Conservation (phyloP, 1,140 invertebrate species). For the Pseudomyrmex cubaensis region DNA sequence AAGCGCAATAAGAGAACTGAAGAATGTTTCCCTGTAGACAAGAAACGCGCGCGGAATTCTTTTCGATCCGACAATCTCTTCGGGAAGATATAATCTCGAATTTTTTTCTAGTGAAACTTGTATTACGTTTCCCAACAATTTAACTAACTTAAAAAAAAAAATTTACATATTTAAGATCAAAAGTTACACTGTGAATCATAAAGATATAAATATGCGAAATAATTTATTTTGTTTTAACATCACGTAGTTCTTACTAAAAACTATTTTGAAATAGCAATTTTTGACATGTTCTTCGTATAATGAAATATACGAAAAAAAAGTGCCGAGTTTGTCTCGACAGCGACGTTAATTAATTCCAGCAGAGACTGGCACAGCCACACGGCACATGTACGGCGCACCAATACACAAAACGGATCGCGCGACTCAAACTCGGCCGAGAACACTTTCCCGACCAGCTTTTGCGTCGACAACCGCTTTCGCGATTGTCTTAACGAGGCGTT, state of each 20-base stretch:
- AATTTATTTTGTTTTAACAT: not conserved
- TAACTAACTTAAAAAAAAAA: not conserved
- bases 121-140: not conserved
- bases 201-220: not conserved
- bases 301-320: not conserved
- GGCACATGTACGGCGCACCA: not conserved
- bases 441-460: conserved; percentile 44
- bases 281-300: not conserved
- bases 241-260: not conserved
- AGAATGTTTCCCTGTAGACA: conserved; percentile 41
- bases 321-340: not conserved
- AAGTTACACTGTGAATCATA: not conserved
- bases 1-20: conserved; percentile 3
- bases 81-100: not conserved
- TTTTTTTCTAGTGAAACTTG: not conserved
- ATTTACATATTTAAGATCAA: not conserved
- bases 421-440: conserved; percentile 14
- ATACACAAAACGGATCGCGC: not conserved
- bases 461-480: conserved; percentile 60
- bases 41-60: not conserved
- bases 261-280: not conserved
- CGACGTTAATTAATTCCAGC: not conserved
- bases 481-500: conserved; percentile 60
- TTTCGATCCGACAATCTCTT: not conserved
- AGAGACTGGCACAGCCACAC: not conserved